These are phyloP conservation scores for Pungitius pungitius DNA, from an alignment of 2,113 vertebrate genomes.

Conservation along the genomic window DNA sequence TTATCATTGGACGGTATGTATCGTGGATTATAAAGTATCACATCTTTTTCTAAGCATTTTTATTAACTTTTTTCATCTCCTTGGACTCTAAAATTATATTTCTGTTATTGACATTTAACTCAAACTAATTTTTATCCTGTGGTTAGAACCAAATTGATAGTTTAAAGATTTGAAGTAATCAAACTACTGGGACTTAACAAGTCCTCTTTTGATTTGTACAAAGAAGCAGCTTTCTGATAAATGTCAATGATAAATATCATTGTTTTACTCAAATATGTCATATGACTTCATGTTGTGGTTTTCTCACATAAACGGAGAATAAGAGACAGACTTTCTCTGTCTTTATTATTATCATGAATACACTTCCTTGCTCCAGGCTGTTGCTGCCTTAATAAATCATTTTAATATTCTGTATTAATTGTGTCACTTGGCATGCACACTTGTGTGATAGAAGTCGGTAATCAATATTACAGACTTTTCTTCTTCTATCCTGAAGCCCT, in stretches of 20 bases:
- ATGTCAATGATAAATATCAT: background rate
- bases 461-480: too few relatives aligned
- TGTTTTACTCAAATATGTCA: background rate
- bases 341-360: slow-evolving; percentile 19
- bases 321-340: background rate
- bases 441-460: background rate
- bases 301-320: background rate
- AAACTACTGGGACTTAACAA: too few relatives aligned
- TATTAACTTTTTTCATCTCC: too few relatives aligned
- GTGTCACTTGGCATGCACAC: slow-evolving; percentile 14
- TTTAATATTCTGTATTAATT: slow-evolving; percentile 20
- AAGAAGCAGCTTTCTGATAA: background rate
- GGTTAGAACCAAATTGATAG: too few relatives aligned
- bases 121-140: too few relatives aligned
- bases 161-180: too few relatives aligned
- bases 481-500: too few relatives aligned
- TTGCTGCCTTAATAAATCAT: slow-evolving; percentile 30
- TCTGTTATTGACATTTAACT: too few relatives aligned
- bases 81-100: too few relatives aligned
- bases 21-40: too few relatives aligned
- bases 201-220: background rate
- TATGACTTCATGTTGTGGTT: background rate
- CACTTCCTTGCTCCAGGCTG: slow-evolving; percentile 17
- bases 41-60: too few relatives aligned
- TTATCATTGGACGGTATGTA: too few relatives aligned